Percentiles rank a stretch among this genome's conserved stretches.
Evolutionary conservation across 2,797 vertebrate genomes (phyloP).

Genomic region (Anableps anableps): DNA sequence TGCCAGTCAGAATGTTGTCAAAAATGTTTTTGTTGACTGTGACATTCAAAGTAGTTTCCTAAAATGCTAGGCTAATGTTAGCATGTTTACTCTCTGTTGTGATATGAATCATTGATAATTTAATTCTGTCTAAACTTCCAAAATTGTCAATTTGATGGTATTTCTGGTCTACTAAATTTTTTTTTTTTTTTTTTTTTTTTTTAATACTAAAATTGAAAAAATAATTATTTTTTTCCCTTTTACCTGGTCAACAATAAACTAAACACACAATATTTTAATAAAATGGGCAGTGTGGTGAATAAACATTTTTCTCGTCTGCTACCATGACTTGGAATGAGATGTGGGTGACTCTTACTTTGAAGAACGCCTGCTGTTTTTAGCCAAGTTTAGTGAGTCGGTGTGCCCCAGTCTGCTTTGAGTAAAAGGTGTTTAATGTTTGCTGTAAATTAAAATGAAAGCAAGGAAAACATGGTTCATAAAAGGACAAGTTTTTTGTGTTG

Average conservation of each 20-base stretch:
- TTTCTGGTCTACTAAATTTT: not conserved
- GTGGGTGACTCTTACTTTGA: not conserved
- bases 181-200: not conserved
- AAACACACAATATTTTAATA: not conserved
- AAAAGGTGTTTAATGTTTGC: too few species aligned
- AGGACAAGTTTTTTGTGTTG: not conserved
- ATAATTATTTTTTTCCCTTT: not conserved
- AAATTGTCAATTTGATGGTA: not conserved
- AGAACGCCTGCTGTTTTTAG: not conserved
- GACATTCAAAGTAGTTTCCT: not conserved
- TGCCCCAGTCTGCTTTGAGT: not conserved
- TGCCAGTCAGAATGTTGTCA: not conserved
- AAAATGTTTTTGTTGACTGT: not conserved
- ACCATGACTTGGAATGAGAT: not conserved
- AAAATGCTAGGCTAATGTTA: not conserved
- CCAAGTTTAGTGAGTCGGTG: too few species aligned
- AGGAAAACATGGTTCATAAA: not conserved
- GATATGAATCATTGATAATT: not conserved
- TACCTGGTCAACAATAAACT: not conserved
- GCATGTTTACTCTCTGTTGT: not conserved
- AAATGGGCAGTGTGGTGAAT: not conserved
- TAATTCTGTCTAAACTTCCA: not conserved
- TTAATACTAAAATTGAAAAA: not conserved
- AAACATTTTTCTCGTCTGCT: too few species aligned
- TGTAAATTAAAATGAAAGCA: not conserved